A percentile compares a stretch with the other conserved stretches of the same genome.
These are phyloP conservation scores for Pseudocheirus occidentalis DNA, from an alignment of 2,797 vertebrate genomes.

Conservation along the genomic window DNA sequence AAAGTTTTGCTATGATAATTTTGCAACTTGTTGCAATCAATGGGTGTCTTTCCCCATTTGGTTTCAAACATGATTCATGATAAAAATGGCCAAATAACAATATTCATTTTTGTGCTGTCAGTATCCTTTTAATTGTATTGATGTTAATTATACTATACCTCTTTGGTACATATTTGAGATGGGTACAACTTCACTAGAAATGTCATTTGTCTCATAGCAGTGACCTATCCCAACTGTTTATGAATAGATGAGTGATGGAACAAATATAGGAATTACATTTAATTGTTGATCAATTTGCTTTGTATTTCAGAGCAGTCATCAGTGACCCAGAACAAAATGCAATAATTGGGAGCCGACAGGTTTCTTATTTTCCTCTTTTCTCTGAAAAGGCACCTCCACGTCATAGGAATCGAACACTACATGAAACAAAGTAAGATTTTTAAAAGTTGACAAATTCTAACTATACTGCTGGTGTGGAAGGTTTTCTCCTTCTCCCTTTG, in stretches of 20 bases:
- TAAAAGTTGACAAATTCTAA: not conserved
- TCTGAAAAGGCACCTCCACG: conserved; percentile 66
- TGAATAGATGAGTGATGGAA: not conserved
- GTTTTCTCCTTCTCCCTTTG: not conserved
- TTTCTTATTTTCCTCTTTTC: conserved; percentile 61
- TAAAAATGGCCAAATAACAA: not conserved
- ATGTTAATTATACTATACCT: not conserved
- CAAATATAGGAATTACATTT: not conserved
- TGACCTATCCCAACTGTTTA: conserved; percentile 13
- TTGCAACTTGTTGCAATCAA: not conserved
- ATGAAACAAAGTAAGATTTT: conserved; percentile 85
- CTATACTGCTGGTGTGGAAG: not conserved
- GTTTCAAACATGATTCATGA: not conserved
- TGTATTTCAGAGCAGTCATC: conserved; percentile 85
- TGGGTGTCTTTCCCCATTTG: not conserved
- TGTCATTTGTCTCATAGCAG: conserved; percentile 9
- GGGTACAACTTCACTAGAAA: conserved; percentile 6
- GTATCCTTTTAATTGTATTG: not conserved
- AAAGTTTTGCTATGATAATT: not conserved
- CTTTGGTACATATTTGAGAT: conserved; percentile 5
- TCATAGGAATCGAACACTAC: conserved; percentile 84
- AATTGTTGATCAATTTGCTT: conserved; percentile 29
- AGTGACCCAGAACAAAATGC: conserved; percentile 88
- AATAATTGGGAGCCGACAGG: conserved; percentile 43
- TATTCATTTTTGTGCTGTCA: not conserved